Percentiles rank a stretch among this genome's conserved stretches.
Conservation (phyloP, 2,797 vertebrate genomes). For the Sebastes dallii region DNA sequence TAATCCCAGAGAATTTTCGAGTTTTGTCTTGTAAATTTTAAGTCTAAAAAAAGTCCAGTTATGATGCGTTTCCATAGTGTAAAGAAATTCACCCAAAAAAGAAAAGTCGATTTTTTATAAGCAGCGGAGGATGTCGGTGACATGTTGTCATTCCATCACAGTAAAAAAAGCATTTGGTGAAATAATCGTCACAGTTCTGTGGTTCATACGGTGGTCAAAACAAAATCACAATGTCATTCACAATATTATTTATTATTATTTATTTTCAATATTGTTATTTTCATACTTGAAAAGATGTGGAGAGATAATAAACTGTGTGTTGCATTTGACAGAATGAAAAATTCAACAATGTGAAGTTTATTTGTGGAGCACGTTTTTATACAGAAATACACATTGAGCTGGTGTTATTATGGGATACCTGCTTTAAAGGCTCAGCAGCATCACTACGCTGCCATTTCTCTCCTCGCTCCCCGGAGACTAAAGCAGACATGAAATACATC, state of each 20-base stretch:
- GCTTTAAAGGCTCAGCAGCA: constrained; percentile 19
- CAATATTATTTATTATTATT: constrained; percentile 75
- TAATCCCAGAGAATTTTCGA: too few relatives aligned
- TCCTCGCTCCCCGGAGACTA: constrained; percentile 28
- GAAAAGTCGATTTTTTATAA: not conserved
- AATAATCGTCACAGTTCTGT: not conserved
- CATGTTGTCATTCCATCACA: constrained; percentile 29
- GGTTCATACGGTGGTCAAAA: constrained; percentile 19
- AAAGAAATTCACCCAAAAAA: not conserved
- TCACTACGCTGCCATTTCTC: constrained; percentile 49
- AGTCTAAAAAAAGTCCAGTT: too few relatives aligned
- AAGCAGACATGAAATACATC: constrained; percentile 45
- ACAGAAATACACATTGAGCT: not conserved
- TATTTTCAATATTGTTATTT: constrained; percentile 72
- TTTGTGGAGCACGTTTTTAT: constrained; percentile 22
- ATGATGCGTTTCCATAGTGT: constrained; percentile 1
- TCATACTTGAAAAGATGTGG: constrained; percentile 68
- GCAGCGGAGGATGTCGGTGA: not conserved
- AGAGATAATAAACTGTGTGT: constrained; percentile 63
- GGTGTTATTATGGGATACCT: not conserved
- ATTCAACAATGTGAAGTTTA: constrained; percentile 35
- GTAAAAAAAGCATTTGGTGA: not conserved
- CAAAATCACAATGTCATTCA: constrained; percentile 44
- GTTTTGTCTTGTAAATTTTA: too few relatives aligned
- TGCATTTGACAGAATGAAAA: constrained; percentile 59